Conservation (phyloP, 2,113 vertebrate species). For the Tetraodon nigroviridis region DNA sequence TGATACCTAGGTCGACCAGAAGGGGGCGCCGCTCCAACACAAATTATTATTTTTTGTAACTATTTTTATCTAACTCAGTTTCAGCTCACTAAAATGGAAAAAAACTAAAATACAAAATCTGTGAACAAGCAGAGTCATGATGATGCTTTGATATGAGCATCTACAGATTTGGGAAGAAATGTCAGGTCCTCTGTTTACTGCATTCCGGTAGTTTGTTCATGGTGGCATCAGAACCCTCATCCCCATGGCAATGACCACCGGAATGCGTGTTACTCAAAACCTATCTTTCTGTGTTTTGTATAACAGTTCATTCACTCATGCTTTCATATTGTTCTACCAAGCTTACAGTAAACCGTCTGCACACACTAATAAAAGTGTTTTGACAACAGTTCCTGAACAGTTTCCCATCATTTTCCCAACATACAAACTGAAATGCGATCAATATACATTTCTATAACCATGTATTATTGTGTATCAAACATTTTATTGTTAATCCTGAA, state of each 20-base stretch:
- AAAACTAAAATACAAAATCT: too few species aligned
- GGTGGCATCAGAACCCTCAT: conserved; percentile 31
- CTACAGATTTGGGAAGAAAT: neutral
- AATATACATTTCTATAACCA: too few species aligned
- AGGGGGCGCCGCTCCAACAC: too few species aligned
- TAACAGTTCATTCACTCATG: conserved; percentile 10
- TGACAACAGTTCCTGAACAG: neutral
- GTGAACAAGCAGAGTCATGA: too few species aligned
- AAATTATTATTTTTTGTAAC: too few species aligned
- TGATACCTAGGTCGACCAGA: too few species aligned
- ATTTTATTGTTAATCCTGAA: conserved; percentile 2
- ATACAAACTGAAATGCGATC: too few species aligned
- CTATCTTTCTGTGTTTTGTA: conserved; percentile 14
- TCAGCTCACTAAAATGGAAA: too few species aligned
- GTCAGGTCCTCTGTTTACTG: conserved; percentile 17
- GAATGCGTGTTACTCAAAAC: conserved; percentile 58
- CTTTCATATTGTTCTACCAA: conserved; percentile 42
- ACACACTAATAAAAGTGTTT: conserved; percentile 48
- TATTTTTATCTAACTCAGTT: too few species aligned
- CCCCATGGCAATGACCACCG: conserved; percentile 41
- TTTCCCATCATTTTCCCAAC: too few species aligned
- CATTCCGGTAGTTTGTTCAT: conserved; percentile 9
- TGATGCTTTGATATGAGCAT: neutral
- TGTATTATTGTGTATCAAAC: too few species aligned
- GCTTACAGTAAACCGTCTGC: conserved; percentile 56